phyloP scores from a whole-genome alignment of 2,797 vertebrate species.

The Salarias fasciatus region DNA sequence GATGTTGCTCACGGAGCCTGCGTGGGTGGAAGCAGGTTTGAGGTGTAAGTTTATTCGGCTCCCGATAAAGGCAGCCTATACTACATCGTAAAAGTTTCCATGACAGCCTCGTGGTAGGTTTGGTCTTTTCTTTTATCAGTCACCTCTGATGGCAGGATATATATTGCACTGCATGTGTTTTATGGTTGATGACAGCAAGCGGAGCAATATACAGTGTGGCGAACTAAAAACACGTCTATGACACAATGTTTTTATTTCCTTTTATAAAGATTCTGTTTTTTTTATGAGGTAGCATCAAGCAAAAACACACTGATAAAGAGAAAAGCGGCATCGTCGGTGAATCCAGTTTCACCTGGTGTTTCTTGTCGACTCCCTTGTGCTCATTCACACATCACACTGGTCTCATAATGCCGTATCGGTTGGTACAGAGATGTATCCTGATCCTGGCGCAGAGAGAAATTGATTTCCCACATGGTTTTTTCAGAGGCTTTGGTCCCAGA shows the following conservation, averaged over 20 bases:
- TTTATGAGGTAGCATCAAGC: slow-evolving; percentile 52
- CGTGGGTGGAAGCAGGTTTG: slow-evolving; percentile 39
- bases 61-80: slow-evolving; percentile 40
- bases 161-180: slow-evolving; percentile 8
- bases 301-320: slow-evolving; percentile 22
- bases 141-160: slow-evolving; percentile 1
- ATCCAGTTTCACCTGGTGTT: slow-evolving; percentile 25
- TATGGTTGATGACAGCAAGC: slow-evolving; percentile 1
- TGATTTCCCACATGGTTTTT: slow-evolving; percentile 65
- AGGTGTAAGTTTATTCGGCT: slow-evolving; percentile 33
- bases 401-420: slow-evolving; percentile 44
- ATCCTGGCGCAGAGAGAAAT: slow-evolving; percentile 52
- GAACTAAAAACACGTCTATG: slow-evolving; percentile 28
- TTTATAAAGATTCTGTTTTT: slow-evolving; percentile 48
- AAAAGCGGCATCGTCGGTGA: slow-evolving; percentile 27
- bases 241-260: slow-evolving; percentile 46
- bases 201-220: slow-evolving; percentile 19
- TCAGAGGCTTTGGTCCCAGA: slow-evolving; percentile 57
- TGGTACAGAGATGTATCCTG: slow-evolving; percentile 51
- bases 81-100: slow-evolving; percentile 33
- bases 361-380: slow-evolving; percentile 19
- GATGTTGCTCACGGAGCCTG: slow-evolving; percentile 17
- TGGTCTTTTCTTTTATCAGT: slow-evolving; percentile 9
- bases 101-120: slow-evolving; percentile 16
- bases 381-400: slow-evolving; percentile 52